Evolutionary conservation across 2,113 vertebrate species (phyloP).

Genomic region (Campylorhamphus procurvoides): DNA sequence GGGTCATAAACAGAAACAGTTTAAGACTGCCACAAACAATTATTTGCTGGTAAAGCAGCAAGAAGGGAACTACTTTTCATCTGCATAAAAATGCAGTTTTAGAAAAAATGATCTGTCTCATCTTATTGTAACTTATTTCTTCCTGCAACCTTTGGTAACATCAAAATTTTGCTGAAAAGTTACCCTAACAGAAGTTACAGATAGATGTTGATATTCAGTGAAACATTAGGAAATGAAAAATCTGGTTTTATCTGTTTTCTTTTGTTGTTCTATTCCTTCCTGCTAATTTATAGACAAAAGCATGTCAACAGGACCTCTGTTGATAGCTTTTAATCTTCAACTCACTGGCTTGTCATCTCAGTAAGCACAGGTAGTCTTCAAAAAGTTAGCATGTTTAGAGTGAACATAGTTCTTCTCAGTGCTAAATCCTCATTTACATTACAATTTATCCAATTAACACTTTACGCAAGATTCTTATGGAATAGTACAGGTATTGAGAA

Average conservation of each 20-base stretch:
- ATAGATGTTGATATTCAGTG: background rate
- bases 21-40: background rate
- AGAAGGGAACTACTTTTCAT: background rate
- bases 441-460: background rate
- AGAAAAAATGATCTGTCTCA: background rate
- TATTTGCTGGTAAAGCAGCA: background rate
- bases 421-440: background rate
- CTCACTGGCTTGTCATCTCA: background rate
- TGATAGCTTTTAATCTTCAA: background rate
- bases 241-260: background rate
- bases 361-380: background rate
- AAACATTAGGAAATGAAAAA: background rate
- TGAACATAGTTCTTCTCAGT: background rate
- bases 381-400: background rate
- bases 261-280: background rate
- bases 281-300: background rate
- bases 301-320: background rate
- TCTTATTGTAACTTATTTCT: background rate
- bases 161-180: background rate
- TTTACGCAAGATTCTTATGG: background rate
- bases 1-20: background rate
- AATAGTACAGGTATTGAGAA: background rate
- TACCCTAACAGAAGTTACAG: background rate
- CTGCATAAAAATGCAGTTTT: background rate
- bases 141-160: background rate